These are phyloP conservation scores for Meloidogyne floridensis DNA, from an alignment of 1,140 invertebrate species.

Conservation along the genomic window DNA sequence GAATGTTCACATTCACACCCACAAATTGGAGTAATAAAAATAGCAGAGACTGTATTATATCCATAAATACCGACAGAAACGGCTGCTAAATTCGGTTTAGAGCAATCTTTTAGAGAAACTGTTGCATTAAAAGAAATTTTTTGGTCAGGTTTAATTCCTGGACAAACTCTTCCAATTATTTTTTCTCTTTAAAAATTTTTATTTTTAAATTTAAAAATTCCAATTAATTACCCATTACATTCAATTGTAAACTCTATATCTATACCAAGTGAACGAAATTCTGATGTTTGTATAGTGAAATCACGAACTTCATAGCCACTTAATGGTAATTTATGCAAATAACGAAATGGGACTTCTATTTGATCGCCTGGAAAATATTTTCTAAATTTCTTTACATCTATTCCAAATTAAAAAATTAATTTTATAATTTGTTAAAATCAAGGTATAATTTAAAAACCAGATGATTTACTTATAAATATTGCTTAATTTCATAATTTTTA, in stretches of 20 bases:
- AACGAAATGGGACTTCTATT: slow-evolving; percentile 61
- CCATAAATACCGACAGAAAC: slow-evolving; percentile 62
- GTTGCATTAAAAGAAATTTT: slow-evolving; percentile 57
- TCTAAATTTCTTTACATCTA: background rate
- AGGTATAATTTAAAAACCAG: too few species aligned
- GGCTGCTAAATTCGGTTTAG: slow-evolving; percentile 49
- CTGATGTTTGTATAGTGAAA: slow-evolving; percentile 57
- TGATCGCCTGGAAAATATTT: slow-evolving; percentile 53
- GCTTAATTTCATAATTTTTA: too few species aligned
- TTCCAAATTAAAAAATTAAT: background rate
- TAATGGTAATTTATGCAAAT: slow-evolving; percentile 51
- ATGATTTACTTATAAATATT: too few species aligned
- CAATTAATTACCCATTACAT: slow-evolving; percentile 54
- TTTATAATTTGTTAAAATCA: background rate
- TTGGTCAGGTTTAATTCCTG: slow-evolving; percentile 51
- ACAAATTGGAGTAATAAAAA: slow-evolving; percentile 63
- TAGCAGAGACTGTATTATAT: slow-evolving; percentile 60
- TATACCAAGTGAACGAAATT: slow-evolving; percentile 53
- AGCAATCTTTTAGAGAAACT: slow-evolving; percentile 57
- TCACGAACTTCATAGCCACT: slow-evolving; percentile 48
- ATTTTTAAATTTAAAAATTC: slow-evolving; percentile 14
- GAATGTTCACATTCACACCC: slow-evolving; percentile 62
- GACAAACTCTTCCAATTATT: slow-evolving; percentile 49
- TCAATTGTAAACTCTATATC: slow-evolving; percentile 57
- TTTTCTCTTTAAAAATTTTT: slow-evolving; percentile 37